phyloP scores from a whole-genome alignment of 2,888 invertebrate species.

The Lithophane socia region DNA sequence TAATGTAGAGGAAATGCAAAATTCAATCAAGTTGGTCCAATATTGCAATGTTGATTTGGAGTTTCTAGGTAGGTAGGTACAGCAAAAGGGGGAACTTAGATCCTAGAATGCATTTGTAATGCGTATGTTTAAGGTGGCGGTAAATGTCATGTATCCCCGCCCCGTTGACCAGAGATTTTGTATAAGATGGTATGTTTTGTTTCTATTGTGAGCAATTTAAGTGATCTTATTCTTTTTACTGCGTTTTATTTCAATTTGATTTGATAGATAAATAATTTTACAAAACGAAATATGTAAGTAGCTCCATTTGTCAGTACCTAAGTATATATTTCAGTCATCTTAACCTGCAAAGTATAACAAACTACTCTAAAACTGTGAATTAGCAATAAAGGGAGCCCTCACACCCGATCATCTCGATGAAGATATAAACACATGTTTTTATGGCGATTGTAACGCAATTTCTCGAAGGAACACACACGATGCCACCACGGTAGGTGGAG shows the following conservation, averaged over 20 bases:
- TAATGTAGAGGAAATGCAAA: slow-evolving; percentile 1
- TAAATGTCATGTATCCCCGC: too few species aligned
- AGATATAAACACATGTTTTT: slow-evolving; percentile 73
- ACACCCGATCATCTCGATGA: slow-evolving; percentile 66
- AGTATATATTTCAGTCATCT: background rate
- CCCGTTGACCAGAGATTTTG: background rate
- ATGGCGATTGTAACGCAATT: slow-evolving; percentile 70
- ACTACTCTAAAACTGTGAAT: slow-evolving; percentile 60
- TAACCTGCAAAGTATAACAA: slow-evolving; percentile 49
- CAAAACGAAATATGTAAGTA: background rate
- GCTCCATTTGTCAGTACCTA: background rate
- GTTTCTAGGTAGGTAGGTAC: background rate
- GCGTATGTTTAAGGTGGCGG: background rate
- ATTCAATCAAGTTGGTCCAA: background rate
- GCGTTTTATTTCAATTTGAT: background rate
- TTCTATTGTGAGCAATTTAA: background rate
- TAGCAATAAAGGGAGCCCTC: slow-evolving; percentile 65
- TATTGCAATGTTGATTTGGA: slow-evolving; percentile 2
- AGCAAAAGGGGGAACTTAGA: background rate
- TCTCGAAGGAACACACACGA: slow-evolving; percentile 70
- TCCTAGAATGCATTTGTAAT: background rate
- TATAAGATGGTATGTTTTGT: background rate
- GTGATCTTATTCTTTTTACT: background rate
- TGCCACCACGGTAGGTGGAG: slow-evolving; percentile 60
- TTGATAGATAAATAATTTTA: background rate